Evolutionary conservation across 64 coral and sea anemone genomes (phyloP), one percentile per base, ranked within the genome.

Genomic region (Montipora cactus): DNA sequence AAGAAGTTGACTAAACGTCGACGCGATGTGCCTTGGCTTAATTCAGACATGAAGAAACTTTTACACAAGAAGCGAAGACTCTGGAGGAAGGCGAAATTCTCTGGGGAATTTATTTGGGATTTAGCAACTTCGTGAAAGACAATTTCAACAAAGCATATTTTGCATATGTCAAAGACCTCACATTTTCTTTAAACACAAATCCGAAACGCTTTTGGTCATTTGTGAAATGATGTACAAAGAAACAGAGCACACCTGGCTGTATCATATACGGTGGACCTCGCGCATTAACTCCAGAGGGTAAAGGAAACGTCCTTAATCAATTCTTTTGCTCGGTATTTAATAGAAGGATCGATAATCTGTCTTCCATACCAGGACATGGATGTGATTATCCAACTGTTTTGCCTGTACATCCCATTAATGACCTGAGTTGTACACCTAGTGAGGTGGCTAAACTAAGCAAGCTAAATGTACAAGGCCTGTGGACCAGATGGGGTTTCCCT

Each of bases 121-220:
- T 75, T 75, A 75, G 72, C n/a, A 75, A 75, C 72, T 75, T 75
- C n/a, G 72, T 22, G 72, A 75, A 75, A 75, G 72, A 75, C 20
- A 75, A 28, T 28, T 75, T 75, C 1, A 37, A 75, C 72, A 75
- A 75, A 75, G 21, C 20, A 7, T 75, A 28, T 75, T 75, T 75
- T 75, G 72, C 72, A 37, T 75, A 75, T 75, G 72, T 75, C 2
- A 75, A 75, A 25, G n/a, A 37, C 72, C 72, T 75, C 72, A 75
- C 72, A 75, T 18, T 7, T 75, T 75, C 72, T 21, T 75, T 23
- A 75, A 75, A 75, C n/a, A 28, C 72, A 4, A 37, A 25, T 75
- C 20, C 8, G 72, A 25, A 75, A 75, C 52, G 52, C 52, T 55
- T 55, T 55, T 55, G 52, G 52, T 55, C 52, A 55, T 55, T 55